Conservation (phyloP, 2,113 vertebrate species). For the Procapra przewalskii region DNA sequence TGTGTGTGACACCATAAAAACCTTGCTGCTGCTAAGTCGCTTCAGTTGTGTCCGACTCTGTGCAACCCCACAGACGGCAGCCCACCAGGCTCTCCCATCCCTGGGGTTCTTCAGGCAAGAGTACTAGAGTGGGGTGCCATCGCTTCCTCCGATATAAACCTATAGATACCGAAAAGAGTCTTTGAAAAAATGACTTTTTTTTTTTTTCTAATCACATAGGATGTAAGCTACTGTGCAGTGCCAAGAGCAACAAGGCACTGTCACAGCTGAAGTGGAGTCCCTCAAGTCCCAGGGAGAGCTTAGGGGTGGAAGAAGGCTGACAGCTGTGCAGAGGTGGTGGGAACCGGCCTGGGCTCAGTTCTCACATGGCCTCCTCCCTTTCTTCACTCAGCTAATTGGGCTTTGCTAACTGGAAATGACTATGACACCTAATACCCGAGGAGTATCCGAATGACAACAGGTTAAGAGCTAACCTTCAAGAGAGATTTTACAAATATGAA, state of each 20-base stretch:
- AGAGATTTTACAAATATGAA: neutral
- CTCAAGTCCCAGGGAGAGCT: neutral
- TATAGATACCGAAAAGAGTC: neutral
- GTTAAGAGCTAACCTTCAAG: neutral
- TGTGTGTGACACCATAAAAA: neutral
- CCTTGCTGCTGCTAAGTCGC: neutral
- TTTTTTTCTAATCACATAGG: constrained; percentile 39
- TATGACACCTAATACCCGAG: neutral
- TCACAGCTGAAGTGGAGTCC: constrained; percentile 35
- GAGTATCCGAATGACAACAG: neutral
- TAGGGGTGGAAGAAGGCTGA: neutral
- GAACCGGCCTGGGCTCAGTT: neutral
- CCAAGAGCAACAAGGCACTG: constrained; percentile 62
- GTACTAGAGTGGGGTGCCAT: no score
- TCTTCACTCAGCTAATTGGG: neutral
- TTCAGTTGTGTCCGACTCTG: no score
- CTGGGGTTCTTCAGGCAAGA: no score
- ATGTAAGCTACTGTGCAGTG: constrained; percentile 34
- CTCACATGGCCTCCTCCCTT: neutral
- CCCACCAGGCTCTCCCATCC: no score
- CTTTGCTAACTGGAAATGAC: neutral
- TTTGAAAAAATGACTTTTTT: neutral
- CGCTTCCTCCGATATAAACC: neutral
- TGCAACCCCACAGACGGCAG: no score
- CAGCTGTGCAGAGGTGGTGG: constrained; percentile 26